A percentile compares a stretch with the other conserved stretches of the same genome.
Evolutionary conservation across 2,888 invertebrate genomes (phyloP).

Genomic region (Lydus trimaculatus): DNA sequence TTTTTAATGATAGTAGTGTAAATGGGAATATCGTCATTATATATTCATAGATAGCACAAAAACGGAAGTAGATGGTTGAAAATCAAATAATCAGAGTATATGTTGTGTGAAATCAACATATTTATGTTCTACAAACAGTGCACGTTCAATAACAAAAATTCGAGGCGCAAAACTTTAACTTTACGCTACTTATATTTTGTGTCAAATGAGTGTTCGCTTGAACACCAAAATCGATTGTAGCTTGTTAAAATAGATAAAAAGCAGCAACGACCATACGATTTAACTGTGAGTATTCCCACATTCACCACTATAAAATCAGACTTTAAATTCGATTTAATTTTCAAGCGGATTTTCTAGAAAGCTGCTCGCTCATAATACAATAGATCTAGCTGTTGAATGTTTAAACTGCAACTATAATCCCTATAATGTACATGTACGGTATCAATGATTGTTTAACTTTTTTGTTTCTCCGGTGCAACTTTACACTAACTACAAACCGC

Average conservation of each 20-base stretch:
- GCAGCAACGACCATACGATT: too few species aligned
- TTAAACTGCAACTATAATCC: neutral
- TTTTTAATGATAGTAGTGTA: too few species aligned
- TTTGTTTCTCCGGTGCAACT: too few species aligned
- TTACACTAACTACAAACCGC: neutral
- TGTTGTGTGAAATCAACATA: neutral
- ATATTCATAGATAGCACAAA: neutral
- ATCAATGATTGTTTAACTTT: neutral
- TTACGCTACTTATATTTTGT: too few species aligned
- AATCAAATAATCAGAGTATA: neutral
- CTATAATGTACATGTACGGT: neutral
- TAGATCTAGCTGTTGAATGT: neutral
- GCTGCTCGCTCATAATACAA: neutral
- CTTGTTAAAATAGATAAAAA: too few species aligned
- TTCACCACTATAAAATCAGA: neutral
- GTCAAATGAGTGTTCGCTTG: too few species aligned
- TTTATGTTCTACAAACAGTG: too few species aligned
- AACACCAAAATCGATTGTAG: too few species aligned
- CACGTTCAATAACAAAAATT: too few species aligned
- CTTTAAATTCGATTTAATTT: neutral
- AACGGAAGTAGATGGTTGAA: neutral
- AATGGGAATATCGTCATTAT: neutral
- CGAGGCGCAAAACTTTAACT: too few species aligned
- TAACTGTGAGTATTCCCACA: neutral
- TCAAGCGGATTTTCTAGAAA: neutral